Evolutionary conservation across 1,140 invertebrate genomes (phyloP).

Genomic region (Pogonomyrmex barbatus): DNA sequence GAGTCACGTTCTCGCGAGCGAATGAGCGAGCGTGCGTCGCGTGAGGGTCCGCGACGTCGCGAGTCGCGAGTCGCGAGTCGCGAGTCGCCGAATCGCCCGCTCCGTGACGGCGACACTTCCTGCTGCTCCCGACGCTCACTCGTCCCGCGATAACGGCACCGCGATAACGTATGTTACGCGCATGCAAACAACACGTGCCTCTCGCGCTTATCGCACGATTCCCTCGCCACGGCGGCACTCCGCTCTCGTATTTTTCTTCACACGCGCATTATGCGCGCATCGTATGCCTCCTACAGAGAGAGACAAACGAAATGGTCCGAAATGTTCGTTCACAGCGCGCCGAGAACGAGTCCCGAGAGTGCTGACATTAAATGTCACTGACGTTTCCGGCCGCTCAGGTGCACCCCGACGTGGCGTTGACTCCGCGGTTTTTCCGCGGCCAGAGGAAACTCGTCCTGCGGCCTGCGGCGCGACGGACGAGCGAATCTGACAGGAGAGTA

Average conservation of each 20-base stretch:
- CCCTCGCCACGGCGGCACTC: not conserved
- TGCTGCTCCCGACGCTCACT: not conserved
- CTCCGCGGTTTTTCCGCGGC: slow-evolving; percentile 62
- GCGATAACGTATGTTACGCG: slow-evolving; percentile 36
- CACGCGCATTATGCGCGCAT: not conserved
- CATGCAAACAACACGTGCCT: slow-evolving; percentile 22
- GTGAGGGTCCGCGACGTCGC: not conserved
- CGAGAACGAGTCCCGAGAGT: not conserved
- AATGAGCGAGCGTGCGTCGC: not conserved
- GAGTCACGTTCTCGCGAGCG: not conserved
- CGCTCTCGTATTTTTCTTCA: not conserved
- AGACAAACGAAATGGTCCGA: not conserved
- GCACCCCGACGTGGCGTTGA: slow-evolving; percentile 33
- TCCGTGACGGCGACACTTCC: not conserved
- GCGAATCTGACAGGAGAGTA: slow-evolving; percentile 66
- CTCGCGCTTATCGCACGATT: slow-evolving; percentile 12
- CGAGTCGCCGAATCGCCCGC: not conserved
- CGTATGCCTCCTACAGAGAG: not conserved
- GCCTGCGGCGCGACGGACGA: slow-evolving; percentile 68
- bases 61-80: too few relatives aligned
- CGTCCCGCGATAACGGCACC: slow-evolving; percentile 47
- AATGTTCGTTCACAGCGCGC: too few relatives aligned
- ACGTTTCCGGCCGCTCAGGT: slow-evolving; percentile 10
- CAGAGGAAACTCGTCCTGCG: slow-evolving; percentile 68
- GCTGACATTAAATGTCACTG: slow-evolving; percentile 10